Base-by-base conservation (phyloP, 2,113 vertebrate genomes). In the Maccullochella peelii region DNA sequence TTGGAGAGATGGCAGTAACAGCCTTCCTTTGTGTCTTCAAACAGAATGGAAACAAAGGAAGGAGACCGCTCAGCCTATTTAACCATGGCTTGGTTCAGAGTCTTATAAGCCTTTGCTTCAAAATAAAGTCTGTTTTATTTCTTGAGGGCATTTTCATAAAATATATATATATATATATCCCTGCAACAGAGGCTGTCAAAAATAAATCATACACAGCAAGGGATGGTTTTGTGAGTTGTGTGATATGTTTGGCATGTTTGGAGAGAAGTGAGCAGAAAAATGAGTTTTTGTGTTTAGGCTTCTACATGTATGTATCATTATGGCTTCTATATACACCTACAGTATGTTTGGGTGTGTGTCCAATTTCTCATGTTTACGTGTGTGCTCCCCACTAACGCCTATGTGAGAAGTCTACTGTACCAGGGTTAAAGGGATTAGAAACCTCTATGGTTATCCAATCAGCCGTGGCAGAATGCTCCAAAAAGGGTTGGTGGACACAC, bases 351-450 rank as follows among this genome's bases (percentile, higher is more conserved):
- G 20, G 9, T 33, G 23, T 38, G 50, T 69, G 61, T 38, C 21
- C 47, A 4, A 73, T 75, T 47, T 11, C 15, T 59, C 61, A 44
- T 63, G 47, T 76, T 11, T 67, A 3, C 62, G 69, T 82, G 30
- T 54, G 72, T 79, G 11, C 63, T 16, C 63, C 55, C 36, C n/a
- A 27, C 15, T 33, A 12, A 66, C 40, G 8, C 21, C 50, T 54
- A 25, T 80, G 66, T 62, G 70, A 70, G 61, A 52, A 38, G 36
- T 52, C 54, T 52, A 55, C 69, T 70, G 54, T 72, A 73, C 33
- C 84, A 76, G 89, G 85, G 87, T 92, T 90, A 92, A 92, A 88
- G 57, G 83, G 91, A 92, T 94, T 88, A 87, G 69, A 80, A 82
- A 76, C 81, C 72, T 74, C 79, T 73, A 72, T 86, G 65, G 84